Conservation (phyloP, 2,888 invertebrate species). For the Cecidostiba fungosa region DNA sequence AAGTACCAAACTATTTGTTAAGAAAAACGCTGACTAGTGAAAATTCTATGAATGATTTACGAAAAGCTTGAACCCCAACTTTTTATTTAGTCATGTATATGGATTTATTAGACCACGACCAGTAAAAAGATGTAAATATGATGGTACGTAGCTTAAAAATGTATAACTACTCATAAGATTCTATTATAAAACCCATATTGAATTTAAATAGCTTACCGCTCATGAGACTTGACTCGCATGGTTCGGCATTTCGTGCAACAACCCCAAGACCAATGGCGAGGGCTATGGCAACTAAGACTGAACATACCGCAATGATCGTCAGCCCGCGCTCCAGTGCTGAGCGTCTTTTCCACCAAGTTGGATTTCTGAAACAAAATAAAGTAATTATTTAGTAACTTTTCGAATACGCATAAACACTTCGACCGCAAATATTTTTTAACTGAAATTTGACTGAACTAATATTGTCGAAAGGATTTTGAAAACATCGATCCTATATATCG, state of each 20-base stretch:
- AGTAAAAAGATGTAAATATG: too few relatives aligned
- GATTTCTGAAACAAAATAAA: constrained; percentile 84
- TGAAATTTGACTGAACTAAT: background rate
- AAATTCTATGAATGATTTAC: background rate
- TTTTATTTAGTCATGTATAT: too few relatives aligned
- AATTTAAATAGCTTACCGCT: constrained; percentile 68
- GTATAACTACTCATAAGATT: too few relatives aligned
- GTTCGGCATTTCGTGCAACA: constrained; percentile 70
- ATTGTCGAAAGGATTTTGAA: too few relatives aligned
- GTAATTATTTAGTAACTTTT: background rate
- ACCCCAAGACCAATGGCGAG: constrained; percentile 82
- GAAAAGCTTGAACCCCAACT: too few relatives aligned
- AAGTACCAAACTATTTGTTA: too few relatives aligned
- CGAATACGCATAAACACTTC: background rate
- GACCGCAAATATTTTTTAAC: background rate
- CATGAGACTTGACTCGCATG: constrained; percentile 67
- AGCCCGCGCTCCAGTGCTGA: constrained; percentile 87
- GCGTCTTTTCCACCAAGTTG: constrained; percentile 91
- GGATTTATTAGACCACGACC: too few relatives aligned
- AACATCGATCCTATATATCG: background rate
- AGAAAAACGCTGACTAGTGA: too few relatives aligned
- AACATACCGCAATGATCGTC: constrained; percentile 84
- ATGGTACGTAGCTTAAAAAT: background rate
- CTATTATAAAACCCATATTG: background rate
- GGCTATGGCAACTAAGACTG: constrained; percentile 84